Evolutionary conservation across 1,140 invertebrate species (phyloP).

Genomic region (Vanessa atalanta): DNA sequence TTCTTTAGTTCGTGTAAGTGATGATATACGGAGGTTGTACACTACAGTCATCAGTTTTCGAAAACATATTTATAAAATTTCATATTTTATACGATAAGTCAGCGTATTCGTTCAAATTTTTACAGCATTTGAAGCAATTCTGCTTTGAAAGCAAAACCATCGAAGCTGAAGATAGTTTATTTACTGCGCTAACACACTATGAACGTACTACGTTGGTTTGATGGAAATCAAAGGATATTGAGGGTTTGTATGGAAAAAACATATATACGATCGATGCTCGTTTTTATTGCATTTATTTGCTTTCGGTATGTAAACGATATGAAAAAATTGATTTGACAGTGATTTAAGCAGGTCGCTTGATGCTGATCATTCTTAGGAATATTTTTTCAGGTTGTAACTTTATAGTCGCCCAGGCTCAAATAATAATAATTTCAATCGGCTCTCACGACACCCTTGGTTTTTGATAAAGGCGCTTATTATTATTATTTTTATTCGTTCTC

Average conservation of each 20-base stretch:
- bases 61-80: background rate
- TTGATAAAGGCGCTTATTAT: no score
- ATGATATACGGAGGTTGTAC: no score
- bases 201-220: background rate
- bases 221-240: constrained; percentile 15
- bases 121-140: constrained; percentile 1
- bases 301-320: no score
- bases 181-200: constrained; percentile 7
- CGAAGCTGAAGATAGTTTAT: constrained; percentile 2
- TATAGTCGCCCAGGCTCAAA: no score
- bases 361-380: no score
- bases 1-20: no score
- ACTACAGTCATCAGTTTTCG: background rate
- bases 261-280: constrained; percentile 1
- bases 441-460: no score
- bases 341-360: no score
- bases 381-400: no score
- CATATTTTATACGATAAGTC: background rate
- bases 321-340: no score
- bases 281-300: background rate
- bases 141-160: background rate
- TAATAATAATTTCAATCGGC: no score
- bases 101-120: constrained; percentile 6
- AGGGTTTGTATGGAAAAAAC: constrained; percentile 3
- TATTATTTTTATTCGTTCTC: no score